A percentile compares a stretch with the other conserved stretches of the same genome.
phyloP scores from a whole-genome alignment of 2,888 invertebrate genomes.

The Pycnomerus fuliginosus region DNA sequence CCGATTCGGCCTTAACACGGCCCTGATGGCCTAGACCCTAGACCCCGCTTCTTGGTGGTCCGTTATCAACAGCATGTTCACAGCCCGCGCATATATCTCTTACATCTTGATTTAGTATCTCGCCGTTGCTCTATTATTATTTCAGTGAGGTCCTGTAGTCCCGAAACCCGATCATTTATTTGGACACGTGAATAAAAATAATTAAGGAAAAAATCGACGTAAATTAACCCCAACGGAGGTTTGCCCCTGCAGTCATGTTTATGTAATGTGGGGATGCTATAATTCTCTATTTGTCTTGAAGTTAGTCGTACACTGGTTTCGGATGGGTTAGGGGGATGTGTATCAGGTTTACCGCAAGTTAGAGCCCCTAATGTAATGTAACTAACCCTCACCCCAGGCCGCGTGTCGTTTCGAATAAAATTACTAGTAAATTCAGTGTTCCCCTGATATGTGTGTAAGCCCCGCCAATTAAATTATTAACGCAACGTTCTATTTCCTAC shows the following conservation, averaged over 20 bases:
- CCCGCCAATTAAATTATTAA: slow-evolving; percentile 39
- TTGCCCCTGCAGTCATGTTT: slow-evolving; percentile 10
- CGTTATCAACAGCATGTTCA: slow-evolving; percentile 24
- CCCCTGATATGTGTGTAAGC: slow-evolving; percentile 29
- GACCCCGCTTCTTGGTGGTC: slow-evolving; percentile 21
- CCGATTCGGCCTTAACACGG: too few species aligned
- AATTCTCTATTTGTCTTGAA: slow-evolving; percentile 21
- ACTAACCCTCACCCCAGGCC: slow-evolving; percentile 39
- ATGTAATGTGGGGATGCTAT: slow-evolving; percentile 14
- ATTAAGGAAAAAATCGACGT: slow-evolving; percentile 8
- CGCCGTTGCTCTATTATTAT: slow-evolving; percentile 7
- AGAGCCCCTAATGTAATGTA: slow-evolving; percentile 30
- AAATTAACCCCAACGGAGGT: slow-evolving; percentile 13
- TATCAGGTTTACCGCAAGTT: slow-evolving; percentile 22
- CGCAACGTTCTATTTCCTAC: slow-evolving; percentile 7
- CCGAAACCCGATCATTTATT: not conserved
- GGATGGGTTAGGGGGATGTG: slow-evolving; percentile 7
- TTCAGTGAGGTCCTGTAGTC: not conserved
- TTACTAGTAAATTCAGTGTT: slow-evolving; percentile 38
- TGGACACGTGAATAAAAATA: too few species aligned
- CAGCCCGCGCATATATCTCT: slow-evolving; percentile 21
- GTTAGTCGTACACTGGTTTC: slow-evolving; percentile 5
- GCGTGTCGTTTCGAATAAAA: slow-evolving; percentile 41
- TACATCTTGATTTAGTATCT: slow-evolving; percentile 27
- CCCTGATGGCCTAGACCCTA: not conserved